A percentile compares a stretch with the other conserved stretches of the same genome.
Evolutionary conservation across 2,797 vertebrate species (phyloP).

Genomic region (Gymnocypris eckloni): DNA sequence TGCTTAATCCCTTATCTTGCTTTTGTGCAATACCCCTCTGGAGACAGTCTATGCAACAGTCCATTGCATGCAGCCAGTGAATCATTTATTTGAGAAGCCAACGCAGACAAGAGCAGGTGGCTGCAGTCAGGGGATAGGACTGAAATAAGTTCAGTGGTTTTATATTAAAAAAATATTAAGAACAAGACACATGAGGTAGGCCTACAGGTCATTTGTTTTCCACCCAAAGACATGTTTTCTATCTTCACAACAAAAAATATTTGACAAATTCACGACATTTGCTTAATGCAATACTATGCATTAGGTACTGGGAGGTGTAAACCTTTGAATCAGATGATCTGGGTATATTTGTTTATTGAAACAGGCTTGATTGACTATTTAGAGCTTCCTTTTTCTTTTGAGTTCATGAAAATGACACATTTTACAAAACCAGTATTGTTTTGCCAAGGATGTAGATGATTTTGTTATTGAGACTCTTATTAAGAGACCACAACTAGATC

Average conservation of each 20-base stretch:
- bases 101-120: not conserved
- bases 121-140: not conserved
- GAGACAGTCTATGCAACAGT: not conserved
- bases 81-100: not conserved
- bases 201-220: not conserved
- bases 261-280: too few relatives aligned
- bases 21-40: too few relatives aligned
- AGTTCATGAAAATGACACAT: not conserved
- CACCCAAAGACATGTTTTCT: not conserved
- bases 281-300: too few relatives aligned
- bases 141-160: not conserved
- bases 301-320: not conserved
- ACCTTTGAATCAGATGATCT: not conserved
- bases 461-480: not conserved
- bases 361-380: not conserved
- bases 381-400: not conserved
- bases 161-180: not conserved
- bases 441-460: not conserved
- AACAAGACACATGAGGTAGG: not conserved
- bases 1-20: too few relatives aligned
- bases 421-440: not conserved
- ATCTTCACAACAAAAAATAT: not conserved
- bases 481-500: too few relatives aligned
- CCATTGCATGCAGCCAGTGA: not conserved
- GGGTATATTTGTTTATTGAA: not conserved